phyloP scores from a whole-genome alignment of 2,888 invertebrate species.

The Lacanobia wlatinum region DNA sequence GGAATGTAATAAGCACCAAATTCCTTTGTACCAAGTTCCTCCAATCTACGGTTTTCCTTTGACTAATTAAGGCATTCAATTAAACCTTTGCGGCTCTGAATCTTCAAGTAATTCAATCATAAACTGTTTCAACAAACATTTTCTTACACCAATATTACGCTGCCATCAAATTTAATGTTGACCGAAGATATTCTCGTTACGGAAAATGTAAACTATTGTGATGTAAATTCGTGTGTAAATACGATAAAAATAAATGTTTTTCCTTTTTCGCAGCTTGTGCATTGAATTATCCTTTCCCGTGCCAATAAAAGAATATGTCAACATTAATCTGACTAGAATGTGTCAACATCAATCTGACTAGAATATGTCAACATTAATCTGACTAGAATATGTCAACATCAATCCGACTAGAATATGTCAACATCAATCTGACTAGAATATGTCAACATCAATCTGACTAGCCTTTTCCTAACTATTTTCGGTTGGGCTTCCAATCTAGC shows the following conservation, averaged over 20 bases:
- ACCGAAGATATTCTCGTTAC: constrained; percentile 49
- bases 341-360: too few species aligned
- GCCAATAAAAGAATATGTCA: constrained; percentile 29
- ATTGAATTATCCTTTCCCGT: constrained; percentile 34
- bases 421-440: constrained; percentile 11
- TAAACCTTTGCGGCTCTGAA: constrained; percentile 63
- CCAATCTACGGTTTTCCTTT: constrained; percentile 71
- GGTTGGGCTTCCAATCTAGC: too few species aligned
- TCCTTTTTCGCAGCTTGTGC: constrained; percentile 31
- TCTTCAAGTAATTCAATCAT: constrained; percentile 67
- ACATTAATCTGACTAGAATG: constrained; percentile 6
- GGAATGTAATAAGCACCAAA: constrained; percentile 43
- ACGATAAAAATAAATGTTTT: constrained; percentile 38
- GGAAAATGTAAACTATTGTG: constrained; percentile 50
- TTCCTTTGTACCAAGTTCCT: constrained; percentile 60
- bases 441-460: constrained; percentile 26
- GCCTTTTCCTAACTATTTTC: background rate
- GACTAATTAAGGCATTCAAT: constrained; percentile 74
- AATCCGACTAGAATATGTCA: too few species aligned
- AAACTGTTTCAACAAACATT: constrained; percentile 62
- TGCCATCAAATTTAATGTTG: constrained; percentile 45
- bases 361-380: too few species aligned
- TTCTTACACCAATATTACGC: constrained; percentile 47
- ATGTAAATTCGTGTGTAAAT: constrained; percentile 57
- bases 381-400: too few species aligned